Evolutionary conservation across 2,113 vertebrate genomes (phyloP).

Genomic region (Stigmatopora nigra): DNA sequence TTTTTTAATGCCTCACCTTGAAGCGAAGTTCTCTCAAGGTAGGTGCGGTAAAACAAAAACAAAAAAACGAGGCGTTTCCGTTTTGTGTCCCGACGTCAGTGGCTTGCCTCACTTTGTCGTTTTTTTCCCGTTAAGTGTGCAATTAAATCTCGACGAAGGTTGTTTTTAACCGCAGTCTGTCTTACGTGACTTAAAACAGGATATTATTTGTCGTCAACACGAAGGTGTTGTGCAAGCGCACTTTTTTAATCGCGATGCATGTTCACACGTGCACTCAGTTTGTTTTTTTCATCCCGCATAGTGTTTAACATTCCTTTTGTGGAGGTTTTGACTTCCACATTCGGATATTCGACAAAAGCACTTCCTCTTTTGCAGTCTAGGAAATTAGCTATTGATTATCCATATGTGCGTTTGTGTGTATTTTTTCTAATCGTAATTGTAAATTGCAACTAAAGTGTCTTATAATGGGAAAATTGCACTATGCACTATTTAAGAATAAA

Average conservation of each 20-base stretch:
- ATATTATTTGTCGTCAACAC: constrained; percentile 42
- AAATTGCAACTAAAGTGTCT: background rate
- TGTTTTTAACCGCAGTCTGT: background rate
- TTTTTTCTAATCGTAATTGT: background rate
- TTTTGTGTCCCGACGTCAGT: constrained; percentile 36
- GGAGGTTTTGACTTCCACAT: constrained; percentile 27
- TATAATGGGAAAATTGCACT: too few relatives aligned
- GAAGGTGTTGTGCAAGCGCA: constrained; percentile 5
- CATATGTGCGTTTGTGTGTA: constrained; percentile 15
- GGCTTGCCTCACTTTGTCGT: constrained; percentile 31
- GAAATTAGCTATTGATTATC: constrained; percentile 19
- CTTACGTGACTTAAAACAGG: constrained; percentile 34
- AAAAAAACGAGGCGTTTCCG: constrained; percentile 42
- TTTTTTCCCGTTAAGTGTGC: constrained; percentile 23
- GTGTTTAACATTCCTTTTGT: constrained; percentile 14
- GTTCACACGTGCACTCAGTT: constrained; percentile 8
- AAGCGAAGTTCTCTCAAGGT: constrained; percentile 72
- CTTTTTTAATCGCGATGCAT: constrained; percentile 43
- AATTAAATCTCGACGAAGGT: background rate
- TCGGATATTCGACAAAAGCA: constrained; percentile 4
- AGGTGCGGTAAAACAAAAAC: constrained; percentile 57
- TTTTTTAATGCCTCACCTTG: constrained; percentile 61
- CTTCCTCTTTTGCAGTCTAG: constrained; percentile 19
- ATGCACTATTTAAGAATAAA: too few relatives aligned
- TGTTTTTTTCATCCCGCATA: constrained; percentile 17